Conservation (phyloP, 2,797 vertebrate species). For the Chaetodon trifasciatus region DNA sequence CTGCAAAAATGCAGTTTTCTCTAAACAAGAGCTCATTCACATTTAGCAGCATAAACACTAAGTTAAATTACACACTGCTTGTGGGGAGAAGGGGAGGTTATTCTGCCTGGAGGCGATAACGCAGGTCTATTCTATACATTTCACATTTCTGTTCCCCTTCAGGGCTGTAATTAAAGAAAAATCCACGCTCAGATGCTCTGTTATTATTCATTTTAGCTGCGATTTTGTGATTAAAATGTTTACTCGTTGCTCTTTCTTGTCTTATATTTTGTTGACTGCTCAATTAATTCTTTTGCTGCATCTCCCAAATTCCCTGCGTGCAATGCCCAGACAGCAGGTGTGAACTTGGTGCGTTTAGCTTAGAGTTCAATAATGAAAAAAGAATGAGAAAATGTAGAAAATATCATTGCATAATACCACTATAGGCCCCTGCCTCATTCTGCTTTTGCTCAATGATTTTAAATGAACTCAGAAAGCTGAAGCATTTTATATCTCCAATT, state of each 20-base stretch:
- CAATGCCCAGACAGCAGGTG: not conserved
- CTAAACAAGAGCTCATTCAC: not conserved
- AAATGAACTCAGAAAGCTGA: too few relatives aligned
- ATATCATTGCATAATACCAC: too few relatives aligned
- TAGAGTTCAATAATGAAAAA: too few relatives aligned
- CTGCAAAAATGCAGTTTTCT: not conserved
- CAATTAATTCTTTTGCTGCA: not conserved
- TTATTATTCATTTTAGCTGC: not conserved
- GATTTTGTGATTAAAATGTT: not conserved
- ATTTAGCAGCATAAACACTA: not conserved
- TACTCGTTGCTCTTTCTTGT: not conserved
- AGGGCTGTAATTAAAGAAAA: not conserved
- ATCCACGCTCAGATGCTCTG: not conserved
- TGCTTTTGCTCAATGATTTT: too few relatives aligned
- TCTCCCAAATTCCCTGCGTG: not conserved
- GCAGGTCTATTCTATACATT: not conserved
- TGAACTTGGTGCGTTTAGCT: not conserved
- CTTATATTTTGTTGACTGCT: not conserved
- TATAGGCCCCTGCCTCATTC: too few relatives aligned
- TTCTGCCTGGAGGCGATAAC: not conserved
- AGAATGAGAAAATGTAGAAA: too few relatives aligned
- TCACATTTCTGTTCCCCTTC: not conserved
- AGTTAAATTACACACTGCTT: slow-evolving; percentile 1
- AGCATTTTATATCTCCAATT: too few relatives aligned
- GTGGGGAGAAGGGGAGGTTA: not conserved